Evolutionary conservation across 1,140 invertebrate species (phyloP), one percentile per base, ranked within the genome.

Genomic region (Bombus soroeensis): DNA sequence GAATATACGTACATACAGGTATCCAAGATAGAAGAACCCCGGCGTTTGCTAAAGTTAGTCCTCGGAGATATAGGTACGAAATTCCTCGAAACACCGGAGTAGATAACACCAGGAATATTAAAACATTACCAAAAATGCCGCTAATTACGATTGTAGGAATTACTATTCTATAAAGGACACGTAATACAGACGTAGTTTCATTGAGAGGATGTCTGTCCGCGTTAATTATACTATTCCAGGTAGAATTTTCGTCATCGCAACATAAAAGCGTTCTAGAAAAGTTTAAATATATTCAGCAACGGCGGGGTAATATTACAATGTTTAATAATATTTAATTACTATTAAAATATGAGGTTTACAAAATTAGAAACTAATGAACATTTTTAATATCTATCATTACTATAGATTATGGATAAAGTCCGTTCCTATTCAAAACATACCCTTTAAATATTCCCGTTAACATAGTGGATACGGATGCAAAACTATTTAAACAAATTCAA

Each of bases 21-120:
- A 89, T 89, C 88, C 88, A 89, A 39, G 79, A 89, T 18, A 89
- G 2, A 13, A 76, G 47, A 53, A 89, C 88, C 0, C 88, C 88
- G 6, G 82, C 41, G 47, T 89, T 83, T 37, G 88, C 83, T 34
- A 83, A 68, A n/a, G 87, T 80, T 25, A 89, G 43, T 80, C 88
- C 88, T 28, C 79, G 88, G 9, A 89, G 75, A 28, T 89, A 89
- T 43, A 89, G 15, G 18, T 89, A 89, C 0, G 87, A 79, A 57
- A 86, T 89, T 41, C 87, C 87, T 6, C 87, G 87, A 71, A 89
- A 89, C 62, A 53, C 9, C 15, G 88, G 87, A 8, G 64, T 64
- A 12, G 87, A 89, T 32, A 89, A 32, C 32, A 89, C 88, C 13
- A 75, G 3, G 15, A 89, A 15, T 68, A 89, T 83, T 18, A 85